Evolutionary conservation across 1,140 invertebrate genomes (phyloP).

Genomic region (Brachionus sp.): DNA sequence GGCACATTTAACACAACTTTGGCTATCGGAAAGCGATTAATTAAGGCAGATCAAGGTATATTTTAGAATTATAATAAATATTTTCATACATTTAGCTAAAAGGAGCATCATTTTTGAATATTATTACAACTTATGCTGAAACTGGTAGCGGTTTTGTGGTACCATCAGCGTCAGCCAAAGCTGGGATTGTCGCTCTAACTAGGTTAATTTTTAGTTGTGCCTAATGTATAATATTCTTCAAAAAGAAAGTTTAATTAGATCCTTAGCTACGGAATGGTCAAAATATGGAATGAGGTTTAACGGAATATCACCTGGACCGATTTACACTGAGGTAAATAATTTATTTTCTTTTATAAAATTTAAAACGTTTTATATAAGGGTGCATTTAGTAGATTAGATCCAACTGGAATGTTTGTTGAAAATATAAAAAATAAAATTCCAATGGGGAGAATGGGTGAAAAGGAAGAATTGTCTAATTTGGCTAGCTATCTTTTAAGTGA

Average conservation of each 20-base stretch:
- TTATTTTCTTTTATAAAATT: neutral
- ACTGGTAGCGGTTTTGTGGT: constrained; percentile 64
- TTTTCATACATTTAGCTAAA: constrained; percentile 29
- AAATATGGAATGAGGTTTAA: constrained; percentile 65
- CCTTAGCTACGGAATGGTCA: constrained; percentile 64
- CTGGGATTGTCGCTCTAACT: constrained; percentile 63
- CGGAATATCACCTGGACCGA: constrained; percentile 65
- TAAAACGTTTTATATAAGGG: constrained; percentile 52
- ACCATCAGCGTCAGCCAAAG: constrained; percentile 64
- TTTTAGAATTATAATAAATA: neutral
- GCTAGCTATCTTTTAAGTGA: constrained; percentile 64
- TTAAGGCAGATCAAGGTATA: constrained; percentile 60
- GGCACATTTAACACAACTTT: constrained; percentile 63
- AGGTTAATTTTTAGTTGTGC: constrained; percentile 50
- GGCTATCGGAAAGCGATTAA: constrained; percentile 63
- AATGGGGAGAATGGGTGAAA: constrained; percentile 61
- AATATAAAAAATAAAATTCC: constrained; percentile 56
- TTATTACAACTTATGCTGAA: constrained; percentile 64
- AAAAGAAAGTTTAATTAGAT: constrained; percentile 53
- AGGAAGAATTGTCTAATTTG: constrained; percentile 64
- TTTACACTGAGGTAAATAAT: constrained; percentile 62
- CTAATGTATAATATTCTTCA: neutral
- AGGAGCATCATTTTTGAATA: constrained; percentile 63
- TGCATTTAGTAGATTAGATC: constrained; percentile 63
- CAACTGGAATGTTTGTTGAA: constrained; percentile 58